phyloP scores from a whole-genome alignment of 2,113 vertebrate genomes.

The Telmatochromis brichardi region DNA sequence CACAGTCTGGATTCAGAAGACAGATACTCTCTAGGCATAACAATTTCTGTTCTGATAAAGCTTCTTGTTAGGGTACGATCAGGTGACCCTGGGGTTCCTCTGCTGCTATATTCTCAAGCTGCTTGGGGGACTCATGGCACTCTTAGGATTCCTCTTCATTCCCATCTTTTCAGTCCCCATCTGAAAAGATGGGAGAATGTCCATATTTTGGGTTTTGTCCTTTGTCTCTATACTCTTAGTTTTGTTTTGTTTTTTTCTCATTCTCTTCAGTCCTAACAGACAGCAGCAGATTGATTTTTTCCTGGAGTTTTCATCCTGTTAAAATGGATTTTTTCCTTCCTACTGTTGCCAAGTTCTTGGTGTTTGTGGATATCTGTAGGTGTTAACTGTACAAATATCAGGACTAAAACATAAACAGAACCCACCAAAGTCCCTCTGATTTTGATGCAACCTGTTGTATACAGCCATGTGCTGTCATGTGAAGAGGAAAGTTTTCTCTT shows the following conservation, averaged over 20 bases:
- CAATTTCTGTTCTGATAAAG: not conserved
- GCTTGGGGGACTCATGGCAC: not conserved
- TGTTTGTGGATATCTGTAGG: not conserved
- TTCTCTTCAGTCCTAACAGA: not conserved
- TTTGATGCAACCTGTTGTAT: not conserved
- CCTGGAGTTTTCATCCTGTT: not conserved
- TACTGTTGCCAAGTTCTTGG: not conserved
- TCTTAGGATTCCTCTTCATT: not conserved
- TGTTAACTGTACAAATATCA: not conserved
- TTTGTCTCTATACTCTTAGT: not conserved
- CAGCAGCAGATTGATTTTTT: not conserved
- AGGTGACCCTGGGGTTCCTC: not conserved
- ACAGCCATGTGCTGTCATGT: not conserved
- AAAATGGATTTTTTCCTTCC: not conserved
- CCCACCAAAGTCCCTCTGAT: not conserved
- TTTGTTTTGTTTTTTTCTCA: not conserved
- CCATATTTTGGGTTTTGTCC: not conserved
- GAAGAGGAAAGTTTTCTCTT: not conserved
- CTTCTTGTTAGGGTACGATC: not conserved
- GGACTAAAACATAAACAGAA: not conserved
- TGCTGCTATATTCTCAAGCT: not conserved
- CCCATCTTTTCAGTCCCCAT: not conserved
- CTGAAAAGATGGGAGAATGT: not conserved
- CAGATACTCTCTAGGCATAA: not conserved
- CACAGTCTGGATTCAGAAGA: not conserved